Percentiles rank a stretch among this genome's conserved stretches.
These are phyloP conservation scores for Dreissena polymorpha DNA, from an alignment of 1,140 invertebrate species.

Conservation along the genomic window DNA sequence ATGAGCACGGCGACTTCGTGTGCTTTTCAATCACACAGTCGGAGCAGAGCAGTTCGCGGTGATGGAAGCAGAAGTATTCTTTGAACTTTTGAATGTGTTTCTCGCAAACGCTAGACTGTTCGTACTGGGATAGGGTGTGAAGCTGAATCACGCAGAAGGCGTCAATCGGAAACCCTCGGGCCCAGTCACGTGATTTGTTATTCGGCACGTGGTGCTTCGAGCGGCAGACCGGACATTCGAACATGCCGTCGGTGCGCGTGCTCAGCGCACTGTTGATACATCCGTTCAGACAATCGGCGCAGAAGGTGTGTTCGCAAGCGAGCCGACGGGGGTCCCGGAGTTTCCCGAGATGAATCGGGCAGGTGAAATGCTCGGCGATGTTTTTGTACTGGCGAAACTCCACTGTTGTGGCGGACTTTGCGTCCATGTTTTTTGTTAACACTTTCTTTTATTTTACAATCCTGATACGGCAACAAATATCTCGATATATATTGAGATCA, in stretches of 20 bases:
- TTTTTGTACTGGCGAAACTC: slow-evolving; percentile 51
- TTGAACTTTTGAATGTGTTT: slow-evolving; percentile 53
- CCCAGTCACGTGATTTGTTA: slow-evolving; percentile 26
- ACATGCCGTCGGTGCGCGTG: slow-evolving; percentile 41
- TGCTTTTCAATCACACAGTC: slow-evolving; percentile 52
- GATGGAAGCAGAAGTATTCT: slow-evolving; percentile 55
- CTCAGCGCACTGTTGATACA: slow-evolving; percentile 41
- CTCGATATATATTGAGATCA: no score
- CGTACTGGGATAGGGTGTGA: slow-evolving; percentile 46
- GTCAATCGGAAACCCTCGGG: slow-evolving; percentile 47
- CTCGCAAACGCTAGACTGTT: slow-evolving; percentile 38
- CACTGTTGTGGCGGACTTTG: neutral
- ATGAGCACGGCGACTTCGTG: slow-evolving; percentile 44
- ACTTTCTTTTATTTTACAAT: no score
- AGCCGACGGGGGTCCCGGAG: slow-evolving; percentile 41
- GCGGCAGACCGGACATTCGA: slow-evolving; percentile 52
- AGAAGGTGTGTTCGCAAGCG: slow-evolving; percentile 51
- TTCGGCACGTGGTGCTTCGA: slow-evolving; percentile 39
- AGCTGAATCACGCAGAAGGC: slow-evolving; percentile 56
- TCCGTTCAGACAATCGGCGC: slow-evolving; percentile 50
- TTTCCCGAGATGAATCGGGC: slow-evolving; percentile 50
- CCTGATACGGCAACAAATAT: no score
- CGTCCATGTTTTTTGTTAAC: no score
- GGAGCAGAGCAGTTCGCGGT: slow-evolving; percentile 48
- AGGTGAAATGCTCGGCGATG: slow-evolving; percentile 54